phyloP scores from a whole-genome alignment of 2,888 invertebrate species.

The Conomelus anceps region DNA sequence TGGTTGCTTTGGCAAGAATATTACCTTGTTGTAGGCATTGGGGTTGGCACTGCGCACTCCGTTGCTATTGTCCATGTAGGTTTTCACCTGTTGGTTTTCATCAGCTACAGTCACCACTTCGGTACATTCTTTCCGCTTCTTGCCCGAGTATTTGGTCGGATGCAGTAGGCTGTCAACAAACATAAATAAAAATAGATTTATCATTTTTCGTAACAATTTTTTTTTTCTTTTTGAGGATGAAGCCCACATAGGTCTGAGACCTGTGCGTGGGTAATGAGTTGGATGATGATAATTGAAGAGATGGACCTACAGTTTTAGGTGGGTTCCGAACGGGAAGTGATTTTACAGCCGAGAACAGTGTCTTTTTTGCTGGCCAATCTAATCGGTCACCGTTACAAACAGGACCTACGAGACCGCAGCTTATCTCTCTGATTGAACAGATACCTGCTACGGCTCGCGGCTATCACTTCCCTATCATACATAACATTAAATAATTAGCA shows the following conservation, averaged over 20 bases:
- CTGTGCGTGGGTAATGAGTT: no score
- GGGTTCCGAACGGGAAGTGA: no score
- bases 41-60: conserved; percentile 70
- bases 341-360: no score
- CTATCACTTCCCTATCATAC: neutral
- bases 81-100: conserved; percentile 64
- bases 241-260: no score
- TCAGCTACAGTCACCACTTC: conserved; percentile 30
- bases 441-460: no score
- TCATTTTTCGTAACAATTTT: neutral
- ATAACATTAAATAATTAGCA: neutral
- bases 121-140: conserved; percentile 31
- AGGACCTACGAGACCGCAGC: no score
- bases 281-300: no score
- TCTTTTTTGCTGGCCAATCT: no score
- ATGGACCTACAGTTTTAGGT: no score
- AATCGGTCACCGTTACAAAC: no score
- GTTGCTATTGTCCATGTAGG: conserved; percentile 87
- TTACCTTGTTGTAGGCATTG: conserved; percentile 89
- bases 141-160: conserved; percentile 38
- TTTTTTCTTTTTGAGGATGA: no score
- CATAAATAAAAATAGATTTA: conserved; percentile 13
- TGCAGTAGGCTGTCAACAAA: conserved; percentile 37
- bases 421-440: no score
- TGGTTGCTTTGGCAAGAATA: conserved; percentile 38